A percentile compares a stretch with the other conserved stretches of the same genome.
These are phyloP conservation scores for Xiphophorus maculatus DNA, from an alignment of 2,113 vertebrate genomes.

Conservation along the genomic window DNA sequence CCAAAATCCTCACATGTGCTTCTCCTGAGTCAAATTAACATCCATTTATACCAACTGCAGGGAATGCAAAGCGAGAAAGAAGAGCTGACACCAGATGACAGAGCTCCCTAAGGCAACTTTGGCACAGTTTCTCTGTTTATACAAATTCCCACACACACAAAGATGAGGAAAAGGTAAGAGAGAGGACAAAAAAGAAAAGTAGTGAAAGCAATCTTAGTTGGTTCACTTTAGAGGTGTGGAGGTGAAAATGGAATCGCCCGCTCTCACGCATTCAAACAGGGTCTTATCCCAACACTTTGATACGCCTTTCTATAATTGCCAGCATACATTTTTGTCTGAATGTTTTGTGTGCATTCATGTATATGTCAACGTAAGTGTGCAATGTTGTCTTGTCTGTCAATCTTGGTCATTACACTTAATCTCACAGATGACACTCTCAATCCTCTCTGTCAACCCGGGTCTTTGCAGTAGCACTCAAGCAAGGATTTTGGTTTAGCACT, in stretches of 20 bases:
- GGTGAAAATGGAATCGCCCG: constrained; percentile 39
- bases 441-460: constrained; percentile 75
- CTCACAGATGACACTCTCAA: constrained; percentile 73
- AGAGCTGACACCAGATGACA: constrained; percentile 6
- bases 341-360: constrained; percentile 43
- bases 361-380: constrained; percentile 35
- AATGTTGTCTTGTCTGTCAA: constrained; percentile 80
- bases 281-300: constrained; percentile 72
- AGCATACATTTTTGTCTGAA: constrained; percentile 53
- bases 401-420: constrained; percentile 78
- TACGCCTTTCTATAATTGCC: constrained; percentile 76
- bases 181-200: constrained; percentile 20
- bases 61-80: not conserved
- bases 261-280: constrained; percentile 64
- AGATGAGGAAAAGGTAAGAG: constrained; percentile 29
- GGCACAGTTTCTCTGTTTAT: not conserved
- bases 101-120: not conserved
- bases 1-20: not conserved
- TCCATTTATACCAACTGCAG: not conserved
- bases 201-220: constrained; percentile 62
- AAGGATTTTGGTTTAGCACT: constrained; percentile 65
- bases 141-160: not conserved
- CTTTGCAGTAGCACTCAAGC: constrained; percentile 71
- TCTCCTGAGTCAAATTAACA: not conserved
- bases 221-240: constrained; percentile 41